Evolutionary conservation across 1,140 invertebrate genomes (phyloP).

Genomic region (Drosophila punjabiensis): DNA sequence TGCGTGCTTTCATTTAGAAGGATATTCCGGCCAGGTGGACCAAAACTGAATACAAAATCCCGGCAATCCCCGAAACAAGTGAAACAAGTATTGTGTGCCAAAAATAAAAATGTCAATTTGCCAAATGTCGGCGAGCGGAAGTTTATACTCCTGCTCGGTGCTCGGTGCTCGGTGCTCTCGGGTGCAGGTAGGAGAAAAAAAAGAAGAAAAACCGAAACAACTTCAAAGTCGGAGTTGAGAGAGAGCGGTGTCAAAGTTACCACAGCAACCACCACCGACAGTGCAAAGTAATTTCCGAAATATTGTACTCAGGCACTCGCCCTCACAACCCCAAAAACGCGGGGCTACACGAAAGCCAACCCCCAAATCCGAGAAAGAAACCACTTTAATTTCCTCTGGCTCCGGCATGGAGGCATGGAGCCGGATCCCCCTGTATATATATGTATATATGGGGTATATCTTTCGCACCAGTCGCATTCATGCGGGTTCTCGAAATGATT

Average conservation of each 20-base stretch:
- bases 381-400: conserved; percentile 79
- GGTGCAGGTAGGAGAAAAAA: conserved; percentile 49
- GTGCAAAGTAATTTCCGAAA: conserved; percentile 82
- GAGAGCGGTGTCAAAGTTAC: conserved; percentile 69
- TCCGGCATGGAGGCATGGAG: conserved; percentile 26
- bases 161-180: conserved; percentile 20
- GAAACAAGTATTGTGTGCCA: conserved; percentile 65
- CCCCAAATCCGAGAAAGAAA: conserved; percentile 59
- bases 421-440: conserved; percentile 10
- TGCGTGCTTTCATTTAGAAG: conserved; percentile 46
- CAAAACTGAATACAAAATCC: conserved; percentile 34
- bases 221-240: conserved; percentile 55
- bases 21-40: conserved; percentile 30
- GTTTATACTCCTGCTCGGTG: conserved; percentile 33
- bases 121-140: conserved; percentile 73
- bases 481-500: conserved; percentile 41
- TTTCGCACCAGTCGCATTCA: conserved; percentile 54
- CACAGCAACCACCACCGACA: conserved; percentile 68
- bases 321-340: conserved; percentile 11
- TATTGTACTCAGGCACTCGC: conserved; percentile 55
- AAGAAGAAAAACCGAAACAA: conserved; percentile 21
- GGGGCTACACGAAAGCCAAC: conserved; percentile 60
- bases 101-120: conserved; percentile 83
- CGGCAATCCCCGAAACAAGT: conserved; percentile 43
- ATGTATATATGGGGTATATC: conserved; percentile 56